Evolutionary conservation across 1,140 invertebrate genomes (phyloP).

Genomic region (Pogonomyrmex barbatus): DNA sequence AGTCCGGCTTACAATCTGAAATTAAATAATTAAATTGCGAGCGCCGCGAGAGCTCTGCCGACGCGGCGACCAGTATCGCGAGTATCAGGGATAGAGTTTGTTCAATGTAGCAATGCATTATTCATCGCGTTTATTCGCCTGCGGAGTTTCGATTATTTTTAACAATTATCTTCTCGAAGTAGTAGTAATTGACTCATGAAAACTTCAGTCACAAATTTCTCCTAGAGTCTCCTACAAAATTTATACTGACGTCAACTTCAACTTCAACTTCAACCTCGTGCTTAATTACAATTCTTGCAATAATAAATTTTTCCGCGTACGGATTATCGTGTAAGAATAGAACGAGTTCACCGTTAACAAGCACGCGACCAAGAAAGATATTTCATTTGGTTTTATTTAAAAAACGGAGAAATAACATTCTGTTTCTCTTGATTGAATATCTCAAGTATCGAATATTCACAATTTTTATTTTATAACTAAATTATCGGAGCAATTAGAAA

Average conservation of each 20-base stretch:
- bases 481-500: slow-evolving; percentile 8
- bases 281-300: slow-evolving; percentile 9
- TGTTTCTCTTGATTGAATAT: not conserved
- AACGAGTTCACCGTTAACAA: not conserved
- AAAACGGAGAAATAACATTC: not conserved
- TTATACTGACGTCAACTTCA: slow-evolving; percentile 37
- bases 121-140: slow-evolving; percentile 57
- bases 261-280: not conserved
- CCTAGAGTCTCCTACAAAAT: slow-evolving; percentile 19
- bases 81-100: slow-evolving; percentile 58
- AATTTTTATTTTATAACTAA: slow-evolving; percentile 7
- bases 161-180: slow-evolving; percentile 55
- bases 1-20: slow-evolving; percentile 47
- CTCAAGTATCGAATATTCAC: not conserved
- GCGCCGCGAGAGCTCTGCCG: slow-evolving; percentile 35
- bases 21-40: slow-evolving; percentile 65
- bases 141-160: slow-evolving; percentile 62
- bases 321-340: not conserved
- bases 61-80: slow-evolving; percentile 35
- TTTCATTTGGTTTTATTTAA: not conserved
- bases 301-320: slow-evolving; percentile 2
- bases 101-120: slow-evolving; percentile 59
- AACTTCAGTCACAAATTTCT: slow-evolving; percentile 54
- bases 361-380: not conserved
- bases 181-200: slow-evolving; percentile 49